These are phyloP conservation scores for Drosophila orena DNA, from an alignment of 1,140 invertebrate species.

Conservation along the genomic window DNA sequence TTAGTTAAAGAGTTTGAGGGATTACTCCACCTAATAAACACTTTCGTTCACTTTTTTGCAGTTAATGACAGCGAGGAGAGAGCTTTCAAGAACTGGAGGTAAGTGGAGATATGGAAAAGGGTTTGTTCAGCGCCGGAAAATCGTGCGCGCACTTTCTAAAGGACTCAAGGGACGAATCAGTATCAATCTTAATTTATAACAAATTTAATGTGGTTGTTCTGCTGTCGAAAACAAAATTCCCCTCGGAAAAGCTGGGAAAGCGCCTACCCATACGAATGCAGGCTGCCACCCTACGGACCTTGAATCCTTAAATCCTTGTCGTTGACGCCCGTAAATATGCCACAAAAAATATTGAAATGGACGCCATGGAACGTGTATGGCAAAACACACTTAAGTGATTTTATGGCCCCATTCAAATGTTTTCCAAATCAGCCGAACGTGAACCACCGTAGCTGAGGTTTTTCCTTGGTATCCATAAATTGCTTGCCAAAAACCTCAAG, in stretches of 20 bases:
- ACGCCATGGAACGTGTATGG: conserved; percentile 40
- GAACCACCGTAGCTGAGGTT: conserved; percentile 20
- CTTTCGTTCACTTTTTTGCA: conserved; percentile 8
- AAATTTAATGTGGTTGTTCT: conserved; percentile 69
- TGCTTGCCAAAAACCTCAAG: conserved; percentile 23
- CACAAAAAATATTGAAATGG: conserved; percentile 49
- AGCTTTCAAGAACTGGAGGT: conserved; percentile 37
- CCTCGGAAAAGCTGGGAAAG: conserved; percentile 32
- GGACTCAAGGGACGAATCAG: conserved; percentile 44
- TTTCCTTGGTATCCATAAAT: conserved; percentile 47
- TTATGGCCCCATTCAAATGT: conserved; percentile 75
- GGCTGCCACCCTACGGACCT: conserved; percentile 13
- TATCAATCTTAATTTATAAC: conserved; percentile 81
- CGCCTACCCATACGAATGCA: conserved; percentile 36
- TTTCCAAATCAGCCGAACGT: conserved; percentile 65
- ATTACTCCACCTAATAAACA: conserved; percentile 5
- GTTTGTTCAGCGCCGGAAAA: background rate
- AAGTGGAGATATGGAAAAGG: conserved; percentile 31
- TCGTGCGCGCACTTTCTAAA: background rate
- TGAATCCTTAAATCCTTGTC: conserved; percentile 25
- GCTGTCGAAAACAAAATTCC: conserved; percentile 37
- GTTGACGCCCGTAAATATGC: conserved; percentile 61
- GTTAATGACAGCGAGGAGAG: conserved; percentile 18
- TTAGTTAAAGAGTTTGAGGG: background rate
- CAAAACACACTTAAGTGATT: conserved; percentile 76